Percentiles rank a stretch among this genome's conserved stretches.
Conservation (phyloP, 2,797 vertebrate species). For the Holocentrus rufus region DNA sequence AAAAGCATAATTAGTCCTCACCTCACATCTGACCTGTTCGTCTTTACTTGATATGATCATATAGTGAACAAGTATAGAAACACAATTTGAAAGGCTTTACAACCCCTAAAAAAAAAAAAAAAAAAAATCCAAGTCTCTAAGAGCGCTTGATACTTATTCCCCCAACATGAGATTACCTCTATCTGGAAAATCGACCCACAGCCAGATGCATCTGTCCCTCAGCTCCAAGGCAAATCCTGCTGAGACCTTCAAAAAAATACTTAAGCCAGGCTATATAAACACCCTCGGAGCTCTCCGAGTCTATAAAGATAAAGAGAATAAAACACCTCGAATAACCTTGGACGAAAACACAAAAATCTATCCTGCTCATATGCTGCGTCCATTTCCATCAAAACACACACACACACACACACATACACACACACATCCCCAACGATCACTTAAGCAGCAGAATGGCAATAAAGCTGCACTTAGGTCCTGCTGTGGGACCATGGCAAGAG, state of each 20-base stretch:
- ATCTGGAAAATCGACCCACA: too few relatives aligned
- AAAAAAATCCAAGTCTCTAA: too few relatives aligned
- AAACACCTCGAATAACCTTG: not conserved
- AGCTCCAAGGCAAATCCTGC: not conserved
- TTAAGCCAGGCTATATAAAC: not conserved
- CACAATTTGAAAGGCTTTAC: too few relatives aligned
- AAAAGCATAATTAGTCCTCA: too few relatives aligned
- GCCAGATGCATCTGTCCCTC: not conserved
- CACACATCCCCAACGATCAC: constrained; percentile 6
- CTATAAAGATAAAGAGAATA: not conserved
- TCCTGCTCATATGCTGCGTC: constrained; percentile 1
- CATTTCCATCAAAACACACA: constrained; percentile 10
- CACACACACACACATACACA: too few relatives aligned
- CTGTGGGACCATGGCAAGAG: constrained; percentile 14
- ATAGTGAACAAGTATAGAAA: too few relatives aligned
- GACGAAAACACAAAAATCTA: not conserved
- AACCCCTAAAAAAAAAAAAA: too few relatives aligned
- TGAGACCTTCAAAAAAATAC: not conserved
- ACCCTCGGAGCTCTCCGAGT: not conserved
- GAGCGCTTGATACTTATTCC: too few relatives aligned
- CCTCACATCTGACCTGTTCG: too few relatives aligned
- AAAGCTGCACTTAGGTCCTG: constrained; percentile 9
- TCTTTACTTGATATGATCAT: too few relatives aligned
- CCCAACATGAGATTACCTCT: too few relatives aligned
- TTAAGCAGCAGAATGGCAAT: not conserved